Conservation (phyloP, 1,140 invertebrate genomes). For the Nasonia giraulti region DNA sequence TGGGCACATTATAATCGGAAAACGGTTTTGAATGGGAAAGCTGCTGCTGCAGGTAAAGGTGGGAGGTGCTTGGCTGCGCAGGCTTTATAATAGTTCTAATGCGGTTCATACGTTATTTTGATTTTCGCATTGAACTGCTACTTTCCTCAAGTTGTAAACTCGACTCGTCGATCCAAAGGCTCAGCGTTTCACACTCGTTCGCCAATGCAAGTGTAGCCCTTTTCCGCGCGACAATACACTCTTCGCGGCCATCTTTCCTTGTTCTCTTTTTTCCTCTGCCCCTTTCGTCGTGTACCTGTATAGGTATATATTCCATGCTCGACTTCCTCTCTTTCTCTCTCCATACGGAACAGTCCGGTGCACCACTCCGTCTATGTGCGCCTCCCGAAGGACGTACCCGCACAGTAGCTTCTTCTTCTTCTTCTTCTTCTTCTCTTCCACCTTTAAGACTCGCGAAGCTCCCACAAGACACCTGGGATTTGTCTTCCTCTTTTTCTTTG, state of each 20-base stretch:
- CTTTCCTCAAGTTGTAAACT: no score
- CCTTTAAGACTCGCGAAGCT: conserved; percentile 28
- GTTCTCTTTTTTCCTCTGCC: conserved; percentile 64
- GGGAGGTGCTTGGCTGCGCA: background rate
- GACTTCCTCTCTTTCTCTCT: conserved; percentile 54
- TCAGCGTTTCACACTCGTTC: no score
- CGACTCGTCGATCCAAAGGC: no score
- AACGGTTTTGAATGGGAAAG: conserved; percentile 30
- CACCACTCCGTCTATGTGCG: conserved; percentile 52
- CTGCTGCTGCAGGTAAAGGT: background rate
- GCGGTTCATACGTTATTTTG: no score
- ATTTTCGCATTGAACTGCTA: no score
- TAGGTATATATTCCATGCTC: background rate
- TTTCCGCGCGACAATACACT: conserved; percentile 70
- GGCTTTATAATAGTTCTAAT: no score
- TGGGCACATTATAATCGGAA: conserved; percentile 48
- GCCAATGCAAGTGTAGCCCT: conserved; percentile 47
- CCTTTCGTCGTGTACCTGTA: background rate
- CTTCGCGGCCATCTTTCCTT: conserved; percentile 67
- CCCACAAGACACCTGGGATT: conserved; percentile 11
- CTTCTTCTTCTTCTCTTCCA: conserved; percentile 22
- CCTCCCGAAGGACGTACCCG: conserved; percentile 50
- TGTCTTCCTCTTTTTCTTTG: background rate
- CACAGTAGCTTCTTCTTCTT: conserved; percentile 20
- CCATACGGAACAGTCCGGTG: conserved; percentile 70